Percentiles rank a stretch among this genome's conserved stretches.
Conservation (phyloP, 2,888 invertebrate species). For the Reticulitermes lucifugus region DNA sequence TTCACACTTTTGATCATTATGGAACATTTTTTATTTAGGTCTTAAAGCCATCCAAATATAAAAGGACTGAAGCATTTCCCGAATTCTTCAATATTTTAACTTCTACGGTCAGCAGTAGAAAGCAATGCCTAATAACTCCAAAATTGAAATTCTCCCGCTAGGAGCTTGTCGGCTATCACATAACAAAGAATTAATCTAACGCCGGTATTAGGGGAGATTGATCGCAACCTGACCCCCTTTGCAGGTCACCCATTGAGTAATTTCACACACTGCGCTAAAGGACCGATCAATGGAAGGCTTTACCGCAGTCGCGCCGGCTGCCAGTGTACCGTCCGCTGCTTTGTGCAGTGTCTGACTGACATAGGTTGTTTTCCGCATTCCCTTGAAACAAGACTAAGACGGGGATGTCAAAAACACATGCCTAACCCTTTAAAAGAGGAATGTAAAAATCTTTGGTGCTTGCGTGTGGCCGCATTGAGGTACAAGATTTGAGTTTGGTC, state of each 20-base stretch:
- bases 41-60: background rate
- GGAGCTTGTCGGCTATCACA: background rate
- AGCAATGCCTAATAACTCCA: background rate
- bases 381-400: background rate
- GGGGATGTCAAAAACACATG: background rate
- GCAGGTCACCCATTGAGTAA: background rate
- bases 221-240: background rate
- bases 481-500: no score
- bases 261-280: background rate
- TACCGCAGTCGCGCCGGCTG: background rate
- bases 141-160: conserved; percentile 13
- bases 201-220: background rate
- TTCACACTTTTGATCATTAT: background rate
- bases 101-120: background rate
- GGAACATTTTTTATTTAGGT: background rate
- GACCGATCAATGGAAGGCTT: background rate
- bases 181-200: conserved; percentile 22
- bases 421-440: no score
- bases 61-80: background rate
- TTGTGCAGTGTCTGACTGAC: background rate
- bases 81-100: background rate
- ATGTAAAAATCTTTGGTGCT: no score
- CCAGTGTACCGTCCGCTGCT: background rate
- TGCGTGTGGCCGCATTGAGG: no score
- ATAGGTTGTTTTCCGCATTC: background rate